Conservation (phyloP, 2,888 invertebrate genomes). For the Scaptodrosophila latifasciaeformis region DNA sequence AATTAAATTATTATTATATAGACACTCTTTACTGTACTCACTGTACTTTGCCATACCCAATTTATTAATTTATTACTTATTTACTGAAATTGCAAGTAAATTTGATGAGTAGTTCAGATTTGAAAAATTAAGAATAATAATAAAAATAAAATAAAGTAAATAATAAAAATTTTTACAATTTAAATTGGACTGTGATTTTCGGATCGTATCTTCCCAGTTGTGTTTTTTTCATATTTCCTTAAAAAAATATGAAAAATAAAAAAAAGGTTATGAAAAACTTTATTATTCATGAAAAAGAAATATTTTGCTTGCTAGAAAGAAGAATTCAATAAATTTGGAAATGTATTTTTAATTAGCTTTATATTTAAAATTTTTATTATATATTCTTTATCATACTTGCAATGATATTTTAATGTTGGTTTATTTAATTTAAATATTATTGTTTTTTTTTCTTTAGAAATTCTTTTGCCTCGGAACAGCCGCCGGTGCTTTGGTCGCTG, state of each 20-base stretch:
- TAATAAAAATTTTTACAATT: not conserved
- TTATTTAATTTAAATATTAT: not conserved
- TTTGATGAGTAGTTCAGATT: too few species aligned
- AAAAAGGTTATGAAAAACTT: not conserved
- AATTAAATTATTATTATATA: too few species aligned
- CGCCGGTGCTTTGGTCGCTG: conserved; percentile 45
- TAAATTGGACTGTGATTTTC: not conserved
- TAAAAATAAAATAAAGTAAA: conserved; percentile 3
- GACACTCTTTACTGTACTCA: too few species aligned
- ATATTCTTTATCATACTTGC: not conserved
- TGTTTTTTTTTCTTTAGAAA: not conserved
- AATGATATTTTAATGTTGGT: not conserved
- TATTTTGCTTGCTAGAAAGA: not conserved
- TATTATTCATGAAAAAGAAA: not conserved
- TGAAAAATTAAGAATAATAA: conserved; percentile 1
- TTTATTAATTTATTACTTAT: too few species aligned
- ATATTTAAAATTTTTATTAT: not conserved
- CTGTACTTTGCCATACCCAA: too few species aligned
- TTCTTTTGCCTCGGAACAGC: conserved; percentile 16
- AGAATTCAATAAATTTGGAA: not conserved
- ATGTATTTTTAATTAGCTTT: not conserved
- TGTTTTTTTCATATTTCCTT: not conserved
- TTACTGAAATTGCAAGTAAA: too few species aligned
- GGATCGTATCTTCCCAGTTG: not conserved
- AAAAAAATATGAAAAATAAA: too few species aligned